Conservation (phyloP, 1,140 invertebrate genomes). For the Choristoneura fumiferana region DNA sequence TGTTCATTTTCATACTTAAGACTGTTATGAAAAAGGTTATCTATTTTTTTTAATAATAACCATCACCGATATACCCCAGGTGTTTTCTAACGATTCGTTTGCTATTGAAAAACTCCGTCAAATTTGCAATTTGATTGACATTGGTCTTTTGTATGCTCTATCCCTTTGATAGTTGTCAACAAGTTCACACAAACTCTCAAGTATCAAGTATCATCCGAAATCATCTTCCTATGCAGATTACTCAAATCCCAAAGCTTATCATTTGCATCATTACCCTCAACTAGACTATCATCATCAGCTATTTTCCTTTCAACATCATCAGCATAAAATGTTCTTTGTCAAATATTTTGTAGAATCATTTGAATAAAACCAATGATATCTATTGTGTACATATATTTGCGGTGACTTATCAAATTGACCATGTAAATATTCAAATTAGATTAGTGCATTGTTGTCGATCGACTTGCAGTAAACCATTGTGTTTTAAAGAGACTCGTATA, state of each 20-base stretch:
- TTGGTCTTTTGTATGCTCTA: not conserved
- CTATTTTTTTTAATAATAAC: too few relatives aligned
- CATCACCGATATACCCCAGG: too few relatives aligned
- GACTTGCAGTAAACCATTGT: constrained; percentile 27
- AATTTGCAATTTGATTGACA: too few relatives aligned
- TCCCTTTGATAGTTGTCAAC: not conserved
- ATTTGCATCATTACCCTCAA: constrained; percentile 15
- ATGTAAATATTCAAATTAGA: constrained; percentile 53
- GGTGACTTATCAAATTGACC: constrained; percentile 66
- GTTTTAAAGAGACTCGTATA: constrained; percentile 19
- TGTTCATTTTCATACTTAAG: too few relatives aligned
- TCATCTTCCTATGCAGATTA: constrained; percentile 8
- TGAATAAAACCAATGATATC: constrained; percentile 47
- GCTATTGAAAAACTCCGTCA: too few relatives aligned
- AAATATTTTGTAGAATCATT: constrained; percentile 32
- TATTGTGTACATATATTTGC: constrained; percentile 38
- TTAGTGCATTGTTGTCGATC: constrained; percentile 33
- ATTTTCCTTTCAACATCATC: not conserved
- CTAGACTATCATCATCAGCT: not conserved
- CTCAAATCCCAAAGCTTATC: not conserved
- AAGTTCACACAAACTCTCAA: constrained; percentile 6
- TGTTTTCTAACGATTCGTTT: too few relatives aligned
- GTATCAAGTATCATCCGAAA: not conserved
- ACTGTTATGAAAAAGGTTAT: too few relatives aligned
- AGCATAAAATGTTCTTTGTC: not conserved